A percentile compares a stretch with the other conserved stretches of the same genome.
These are phyloP conservation scores for Oryzias melastigma DNA, from an alignment of 2,113 vertebrate genomes.

Conservation along the genomic window DNA sequence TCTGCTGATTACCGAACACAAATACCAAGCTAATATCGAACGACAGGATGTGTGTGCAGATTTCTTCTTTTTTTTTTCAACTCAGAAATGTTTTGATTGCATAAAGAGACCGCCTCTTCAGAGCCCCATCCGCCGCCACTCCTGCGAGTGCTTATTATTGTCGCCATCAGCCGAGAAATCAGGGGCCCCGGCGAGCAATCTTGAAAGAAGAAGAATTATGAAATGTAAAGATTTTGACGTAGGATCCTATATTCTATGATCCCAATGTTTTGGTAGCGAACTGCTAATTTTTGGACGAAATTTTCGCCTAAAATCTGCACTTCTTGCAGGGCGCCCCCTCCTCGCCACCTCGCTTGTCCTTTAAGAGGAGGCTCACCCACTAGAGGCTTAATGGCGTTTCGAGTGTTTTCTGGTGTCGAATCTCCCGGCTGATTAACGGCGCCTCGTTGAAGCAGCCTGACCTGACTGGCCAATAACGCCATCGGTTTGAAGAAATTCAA, in stretches of 20 bases:
- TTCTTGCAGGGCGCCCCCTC: constrained; percentile 52
- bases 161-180: constrained; percentile 73
- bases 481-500: constrained; percentile 47
- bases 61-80: constrained; percentile 42
- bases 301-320: neutral
- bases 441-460: constrained; percentile 17
- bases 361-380: constrained; percentile 58
- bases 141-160: constrained; percentile 74
- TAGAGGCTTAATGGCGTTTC: constrained; percentile 71
- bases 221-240: too few relatives aligned
- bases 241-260: too few relatives aligned
- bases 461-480: constrained; percentile 2
- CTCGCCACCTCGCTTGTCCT: constrained; percentile 61
- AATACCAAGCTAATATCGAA: constrained; percentile 71
- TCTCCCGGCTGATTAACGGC: constrained; percentile 41
- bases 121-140: constrained; percentile 68
- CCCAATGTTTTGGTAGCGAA: too few relatives aligned
- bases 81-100: constrained; percentile 76
- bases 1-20: constrained; percentile 69
- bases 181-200: constrained; percentile 75
- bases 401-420: constrained; percentile 71
- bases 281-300: neutral
- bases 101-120: constrained; percentile 73
- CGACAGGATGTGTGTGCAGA: constrained; percentile 65
- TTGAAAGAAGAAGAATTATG: constrained; percentile 44